Evolutionary conservation across 2,113 vertebrate genomes (phyloP), one percentile per base, ranked within the genome.

Genomic region (Herpailurus yagouaroundi): DNA sequence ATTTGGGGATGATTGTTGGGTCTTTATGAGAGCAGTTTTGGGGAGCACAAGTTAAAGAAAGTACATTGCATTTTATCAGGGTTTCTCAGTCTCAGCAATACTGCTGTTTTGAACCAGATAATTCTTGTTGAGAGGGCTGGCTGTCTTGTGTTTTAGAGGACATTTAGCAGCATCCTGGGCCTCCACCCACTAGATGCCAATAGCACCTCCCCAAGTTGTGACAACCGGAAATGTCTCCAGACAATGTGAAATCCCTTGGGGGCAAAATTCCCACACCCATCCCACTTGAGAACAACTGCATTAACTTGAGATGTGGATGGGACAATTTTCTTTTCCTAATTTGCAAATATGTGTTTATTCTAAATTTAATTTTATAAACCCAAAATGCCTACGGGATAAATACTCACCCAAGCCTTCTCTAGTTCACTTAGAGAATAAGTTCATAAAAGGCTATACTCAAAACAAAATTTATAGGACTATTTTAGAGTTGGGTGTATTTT

Each of bases 301-400:
- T 77, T 93, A 64, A 77, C n/a, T 0, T 83, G 27, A 94, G 10
- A 66, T 33, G 27, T n/a, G 41, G 19, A 73, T 55, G 45, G 13
- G 41, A 94, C 5, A 87, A 14, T 94, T 96, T 92, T 85, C 16
- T 93, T 89, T 92, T 90, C 25, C 15, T 69, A 79, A 83, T 84
- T 68, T 86, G n/a, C 66, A 95, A 91, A 89, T 25, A 86, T 55
- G 36, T 74, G 11, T 86, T 91, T 81, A 31, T 41, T 85, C 29
- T 88, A 93, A 91, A 95, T 91, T 85, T 82, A 74, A 69, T 31
- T 83, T 89, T 89, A 86, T 73, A 79, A 97, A 68, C 45, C 23
- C 31, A 87, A n/a, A 7, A 16, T 93, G 29, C 55, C 83, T 97
- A 25, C 81, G 41, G 2, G 29, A 82, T n/a, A 86, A 41, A 57